Base-by-base conservation (phyloP, 1,140 invertebrate species). In the Metopolophium dirhodum region DNA sequence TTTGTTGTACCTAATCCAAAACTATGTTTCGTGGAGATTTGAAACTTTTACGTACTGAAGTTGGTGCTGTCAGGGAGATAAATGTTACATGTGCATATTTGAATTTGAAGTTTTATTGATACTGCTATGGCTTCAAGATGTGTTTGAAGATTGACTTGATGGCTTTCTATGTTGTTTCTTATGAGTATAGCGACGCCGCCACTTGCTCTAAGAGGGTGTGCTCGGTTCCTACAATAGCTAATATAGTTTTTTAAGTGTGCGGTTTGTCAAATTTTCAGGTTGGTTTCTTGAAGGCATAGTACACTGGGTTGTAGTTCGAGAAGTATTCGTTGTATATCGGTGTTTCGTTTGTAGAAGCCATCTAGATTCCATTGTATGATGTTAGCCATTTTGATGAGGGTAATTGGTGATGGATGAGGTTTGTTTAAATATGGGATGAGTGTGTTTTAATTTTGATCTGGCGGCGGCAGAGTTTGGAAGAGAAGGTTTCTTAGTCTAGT, bases 301-400 rank as follows among this genome's bases (percentile, higher is more conserved):
- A 61, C n/a, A 9, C 20, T 37, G 30, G 51, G 51, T 51, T 51
- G 30, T 30, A 35, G 3, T 2, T 54, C 4, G 8, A 3, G 22
- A 23, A 54, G 47, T 2, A 90, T 49, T 57, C 45, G 45, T 89
- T 89, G 30, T 30, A 89, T 0, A 20, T 89, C 51, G 14, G 26
- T 35, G 20, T 4, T 89, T 54, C n/a, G 45, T 89, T 89, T 89
- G 3, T 51, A 35, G 49, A 57, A 51, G 11, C 87, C 87, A 35
- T 89, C n/a, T 37, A 89, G 22, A 35, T 89, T 57, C 87, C 87
- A 89, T 35, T 89, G 51, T 35, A 89, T 89, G 1, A 82, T 82
- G 7, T 82, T 82, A 1, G 23, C 23, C 22, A 57, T 57, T 23
- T 57, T 57, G 54, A 57, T 57, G 6, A 57, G 23, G 37, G 37